These are phyloP conservation scores for Rousettus madagascariensis DNA, from an alignment of 2,797 vertebrate species.

Conservation along the genomic window DNA sequence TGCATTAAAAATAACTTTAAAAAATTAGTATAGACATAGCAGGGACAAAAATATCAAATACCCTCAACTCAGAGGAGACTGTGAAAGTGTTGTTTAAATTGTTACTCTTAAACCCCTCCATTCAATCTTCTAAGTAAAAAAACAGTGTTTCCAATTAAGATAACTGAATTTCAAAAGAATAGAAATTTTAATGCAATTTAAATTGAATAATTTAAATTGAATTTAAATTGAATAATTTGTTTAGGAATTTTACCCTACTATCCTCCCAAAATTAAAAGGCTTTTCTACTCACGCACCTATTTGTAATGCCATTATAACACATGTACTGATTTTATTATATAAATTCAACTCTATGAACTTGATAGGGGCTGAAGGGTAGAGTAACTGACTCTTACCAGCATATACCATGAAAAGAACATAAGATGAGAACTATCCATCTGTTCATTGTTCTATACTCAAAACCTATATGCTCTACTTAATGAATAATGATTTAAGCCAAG, in stretches of 20 bases:
- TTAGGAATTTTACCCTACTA: background rate
- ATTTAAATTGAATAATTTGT: background rate
- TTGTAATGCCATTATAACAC: constrained; percentile 1
- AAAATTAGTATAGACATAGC: background rate
- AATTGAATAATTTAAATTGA: background rate
- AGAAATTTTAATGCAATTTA: constrained; percentile 9
- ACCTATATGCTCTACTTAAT: background rate
- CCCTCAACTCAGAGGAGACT: background rate
- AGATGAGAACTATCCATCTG: background rate
- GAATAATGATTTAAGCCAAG: background rate
- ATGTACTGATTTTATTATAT: background rate
- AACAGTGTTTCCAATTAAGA: background rate
- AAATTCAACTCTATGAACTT: background rate
- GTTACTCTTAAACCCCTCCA: background rate
- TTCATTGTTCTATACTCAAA: background rate
- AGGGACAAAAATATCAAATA: background rate
- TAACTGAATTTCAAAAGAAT: background rate
- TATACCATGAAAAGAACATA: background rate
- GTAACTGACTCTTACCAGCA: background rate
- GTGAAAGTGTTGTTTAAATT: background rate
- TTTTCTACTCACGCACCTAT: background rate
- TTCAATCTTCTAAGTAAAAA: constrained; percentile 21
- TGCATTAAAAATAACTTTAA: background rate
- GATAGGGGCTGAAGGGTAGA: background rate
- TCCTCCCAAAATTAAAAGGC: background rate